phyloP scores from a whole-genome alignment of 2,797 vertebrate species.

The Neopelma chrysocephalum region DNA sequence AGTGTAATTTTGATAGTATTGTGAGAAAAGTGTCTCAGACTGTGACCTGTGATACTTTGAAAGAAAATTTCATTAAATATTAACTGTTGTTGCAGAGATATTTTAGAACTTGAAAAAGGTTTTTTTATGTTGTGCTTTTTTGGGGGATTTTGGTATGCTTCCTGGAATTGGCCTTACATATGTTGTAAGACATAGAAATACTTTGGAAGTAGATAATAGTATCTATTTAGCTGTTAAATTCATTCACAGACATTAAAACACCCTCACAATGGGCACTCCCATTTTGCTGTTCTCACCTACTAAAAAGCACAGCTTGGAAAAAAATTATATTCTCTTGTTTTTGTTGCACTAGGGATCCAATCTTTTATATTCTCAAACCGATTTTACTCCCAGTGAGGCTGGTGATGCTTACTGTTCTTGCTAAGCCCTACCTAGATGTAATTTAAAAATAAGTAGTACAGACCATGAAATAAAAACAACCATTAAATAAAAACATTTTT shows the following conservation, averaged over 20 bases:
- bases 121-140: neutral
- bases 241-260: neutral
- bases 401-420: neutral
- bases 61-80: conserved; percentile 10
- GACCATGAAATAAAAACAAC: neutral
- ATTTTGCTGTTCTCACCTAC: neutral
- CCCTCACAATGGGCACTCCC: neutral
- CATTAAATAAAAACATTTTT: neutral
- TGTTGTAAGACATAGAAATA: neutral
- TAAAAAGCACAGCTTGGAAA: neutral
- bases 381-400: neutral
- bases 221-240: neutral
- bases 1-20: conserved; percentile 29
- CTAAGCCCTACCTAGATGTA: neutral
- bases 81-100: neutral
- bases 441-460: neutral
- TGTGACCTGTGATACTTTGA: conserved; percentile 2
- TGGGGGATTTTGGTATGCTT: neutral
- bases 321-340: neutral
- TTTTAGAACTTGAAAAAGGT: neutral
- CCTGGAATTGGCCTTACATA: neutral
- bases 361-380: neutral
- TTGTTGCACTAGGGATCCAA: neutral
- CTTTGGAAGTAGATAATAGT: neutral
- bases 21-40: conserved; percentile 8